Base-by-base conservation (phyloP, 2,113 vertebrate genomes). In the Phalacrocorax carbo region DNA sequence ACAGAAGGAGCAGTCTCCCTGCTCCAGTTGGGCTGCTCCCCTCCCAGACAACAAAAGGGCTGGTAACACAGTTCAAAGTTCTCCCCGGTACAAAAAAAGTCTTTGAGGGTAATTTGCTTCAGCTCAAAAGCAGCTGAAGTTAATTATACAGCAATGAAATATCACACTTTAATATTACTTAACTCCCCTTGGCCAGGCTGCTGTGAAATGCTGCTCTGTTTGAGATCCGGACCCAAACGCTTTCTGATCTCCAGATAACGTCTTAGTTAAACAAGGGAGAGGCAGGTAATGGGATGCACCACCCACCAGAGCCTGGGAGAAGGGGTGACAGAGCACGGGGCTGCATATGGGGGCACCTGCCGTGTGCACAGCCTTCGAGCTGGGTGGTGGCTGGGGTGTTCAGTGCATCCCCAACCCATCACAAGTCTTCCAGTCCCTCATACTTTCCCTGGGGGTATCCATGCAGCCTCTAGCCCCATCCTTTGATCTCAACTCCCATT, bases 281-380 rank as follows among this genome's bases (percentile, higher is more conserved):
- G 42, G 71, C 21, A 16, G 64, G 7, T 14, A 5, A 42, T 3
- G 38, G 72, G 60, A 25, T 19, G 38, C 32, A 11, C 0, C 4
- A 34, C 49, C 40, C 20, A 30, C 40, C 2, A 4, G 17, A 83
- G 42, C 34, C n/a, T 10, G 1, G 71, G 36, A 62, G 30, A 64
- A 64, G 11, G 9, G 18, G 11, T 2, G 2, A 40, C 1, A 0
- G 61, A 34, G 40, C 52, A 15, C 0, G 0, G 15, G 32, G 7
- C 44, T 20, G 29, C 8, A 1, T 1, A 2, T 11, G 26, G 42
- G n/a, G 11, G 4, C 52, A 76, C 42, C 15, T 5, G 2, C 3
- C 9, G 0, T 0, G 11, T 0, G 11, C 26, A 1, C 1, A 36
- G 52, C 58, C 82, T 36, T 30, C 1, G 2, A 66, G 52, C 30